phyloP scores from a whole-genome alignment of 2,113 vertebrate species.

The Leucoraja erinaceus region DNA sequence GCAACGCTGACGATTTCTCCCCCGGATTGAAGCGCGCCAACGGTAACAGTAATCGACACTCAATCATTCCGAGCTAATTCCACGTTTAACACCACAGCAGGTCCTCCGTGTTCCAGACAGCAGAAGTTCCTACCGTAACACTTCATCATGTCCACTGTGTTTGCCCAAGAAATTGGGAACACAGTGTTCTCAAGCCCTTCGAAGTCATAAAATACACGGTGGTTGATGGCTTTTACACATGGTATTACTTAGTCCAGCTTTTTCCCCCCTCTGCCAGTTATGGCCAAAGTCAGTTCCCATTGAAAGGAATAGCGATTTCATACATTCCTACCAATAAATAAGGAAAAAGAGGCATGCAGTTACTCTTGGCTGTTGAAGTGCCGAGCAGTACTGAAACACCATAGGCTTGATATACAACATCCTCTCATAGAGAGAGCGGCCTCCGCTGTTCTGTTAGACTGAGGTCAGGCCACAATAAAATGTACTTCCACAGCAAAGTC shows the following conservation, averaged over 20 bases:
- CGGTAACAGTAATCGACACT: slow-evolving; percentile 7
- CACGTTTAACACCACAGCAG: neutral
- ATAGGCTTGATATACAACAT: neutral
- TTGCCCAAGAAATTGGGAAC: neutral
- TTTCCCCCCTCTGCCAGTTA: neutral
- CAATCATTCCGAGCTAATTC: neutral
- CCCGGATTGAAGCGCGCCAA: neutral
- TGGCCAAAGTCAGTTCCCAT: slow-evolving; percentile 3
- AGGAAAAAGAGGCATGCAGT: neutral
- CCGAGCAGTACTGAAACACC: neutral
- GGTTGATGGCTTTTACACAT: slow-evolving; percentile 7
- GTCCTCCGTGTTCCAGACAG: neutral
- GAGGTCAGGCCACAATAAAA: neutral
- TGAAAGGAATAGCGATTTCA: neutral
- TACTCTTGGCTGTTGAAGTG: neutral
- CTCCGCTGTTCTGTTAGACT: neutral
- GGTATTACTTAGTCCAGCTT: neutral
- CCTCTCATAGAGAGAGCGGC: neutral
- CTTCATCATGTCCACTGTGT: neutral
- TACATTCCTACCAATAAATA: neutral
- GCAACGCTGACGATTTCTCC: neutral
- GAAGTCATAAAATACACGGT: neutral
- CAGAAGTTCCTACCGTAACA: neutral
- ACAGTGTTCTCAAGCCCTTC: neutral
- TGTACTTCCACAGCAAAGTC: neutral